A percentile compares a stretch with the other conserved stretches of the same genome.
Conservation (phyloP, 37 sponge, comb jelly and placozoan genomes). For the Ianthella basta region DNA sequence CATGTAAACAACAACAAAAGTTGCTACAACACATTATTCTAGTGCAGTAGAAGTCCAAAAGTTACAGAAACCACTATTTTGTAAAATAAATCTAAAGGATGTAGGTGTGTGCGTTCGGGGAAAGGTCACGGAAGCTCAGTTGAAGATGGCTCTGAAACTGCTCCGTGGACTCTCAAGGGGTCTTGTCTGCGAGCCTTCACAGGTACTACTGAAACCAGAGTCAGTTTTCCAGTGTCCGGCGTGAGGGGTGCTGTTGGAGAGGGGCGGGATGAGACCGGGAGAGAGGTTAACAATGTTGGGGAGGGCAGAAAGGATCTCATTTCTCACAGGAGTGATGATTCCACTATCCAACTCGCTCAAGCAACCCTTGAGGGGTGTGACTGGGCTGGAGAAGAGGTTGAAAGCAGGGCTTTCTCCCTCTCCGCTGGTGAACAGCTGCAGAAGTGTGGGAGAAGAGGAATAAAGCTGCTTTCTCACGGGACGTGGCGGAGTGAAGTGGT, state of each 20-base stretch:
- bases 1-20: too few species aligned
- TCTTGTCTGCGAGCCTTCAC: too few species aligned
- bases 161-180: too few species aligned
- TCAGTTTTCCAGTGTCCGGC: background rate
- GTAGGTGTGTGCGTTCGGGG: too few species aligned
- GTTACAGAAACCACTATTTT: too few species aligned
- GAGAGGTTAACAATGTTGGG: conserved; percentile 7
- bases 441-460: background rate
- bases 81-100: too few species aligned
- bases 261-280: conserved; percentile 22
- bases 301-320: background rate
- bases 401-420: background rate
- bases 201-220: background rate
- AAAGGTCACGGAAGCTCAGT: too few species aligned
- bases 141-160: too few species aligned
- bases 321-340: conserved; percentile 12
- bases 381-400: conserved; percentile 31
- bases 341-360: conserved; percentile 51
- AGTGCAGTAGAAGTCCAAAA: too few species aligned
- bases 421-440: background rate
- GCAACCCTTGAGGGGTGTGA: conserved; percentile 35
- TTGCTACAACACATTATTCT: too few species aligned
- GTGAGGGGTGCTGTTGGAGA: conserved; percentile 32
- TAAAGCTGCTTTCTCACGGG: background rate
- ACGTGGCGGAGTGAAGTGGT: background rate